Percentiles rank a stretch among this genome's conserved stretches.
These are phyloP conservation scores for Accipiter cooperii DNA, from an alignment of 2,113 vertebrate genomes.

Conservation along the genomic window DNA sequence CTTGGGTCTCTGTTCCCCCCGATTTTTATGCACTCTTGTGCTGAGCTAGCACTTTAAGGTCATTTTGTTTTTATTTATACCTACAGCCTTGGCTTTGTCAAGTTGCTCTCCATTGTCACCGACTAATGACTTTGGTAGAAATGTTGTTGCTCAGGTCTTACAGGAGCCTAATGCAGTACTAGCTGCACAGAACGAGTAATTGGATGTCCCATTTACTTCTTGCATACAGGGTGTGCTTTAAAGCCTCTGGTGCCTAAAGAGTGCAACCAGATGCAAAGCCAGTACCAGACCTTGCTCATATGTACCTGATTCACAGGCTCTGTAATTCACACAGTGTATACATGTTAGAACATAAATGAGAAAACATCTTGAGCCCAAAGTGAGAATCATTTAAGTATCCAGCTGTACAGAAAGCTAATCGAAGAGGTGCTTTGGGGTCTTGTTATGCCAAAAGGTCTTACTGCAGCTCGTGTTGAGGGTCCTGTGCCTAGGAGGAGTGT, in stretches of 20 bases:
- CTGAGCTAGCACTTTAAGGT: background rate
- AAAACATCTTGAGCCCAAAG: background rate
- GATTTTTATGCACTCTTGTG: background rate
- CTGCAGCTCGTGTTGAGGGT: background rate
- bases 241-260: background rate
- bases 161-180: background rate
- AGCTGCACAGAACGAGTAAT: background rate
- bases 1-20: background rate
- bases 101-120: background rate
- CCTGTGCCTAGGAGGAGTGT: background rate
- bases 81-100: background rate
- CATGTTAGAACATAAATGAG: background rate
- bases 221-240: background rate
- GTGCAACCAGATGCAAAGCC: background rate
- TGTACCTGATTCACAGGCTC: background rate
- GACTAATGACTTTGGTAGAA: background rate
- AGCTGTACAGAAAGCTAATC: background rate
- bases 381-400: background rate
- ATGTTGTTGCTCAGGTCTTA: background rate
- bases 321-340: background rate
- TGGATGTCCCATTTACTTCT: background rate
- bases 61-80: conserved; percentile 44
- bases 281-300: background rate
- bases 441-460: background rate
- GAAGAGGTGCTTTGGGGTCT: background rate